phyloP scores from a whole-genome alignment of 2,797 vertebrate genomes.

The Neomorphus geoffroyi region DNA sequence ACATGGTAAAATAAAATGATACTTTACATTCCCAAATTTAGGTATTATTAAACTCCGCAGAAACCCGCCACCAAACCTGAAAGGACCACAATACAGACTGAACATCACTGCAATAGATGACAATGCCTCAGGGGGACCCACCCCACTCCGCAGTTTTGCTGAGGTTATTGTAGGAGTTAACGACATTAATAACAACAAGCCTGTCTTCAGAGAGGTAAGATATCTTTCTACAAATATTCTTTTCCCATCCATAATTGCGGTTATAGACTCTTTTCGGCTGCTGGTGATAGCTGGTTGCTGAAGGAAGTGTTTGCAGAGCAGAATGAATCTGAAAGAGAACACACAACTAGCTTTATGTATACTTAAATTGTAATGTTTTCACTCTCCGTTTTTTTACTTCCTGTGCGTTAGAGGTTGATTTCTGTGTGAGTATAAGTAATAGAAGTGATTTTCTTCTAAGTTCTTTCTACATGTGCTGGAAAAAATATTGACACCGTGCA shows the following conservation, averaged over 20 bases:
- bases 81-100: slow-evolving; percentile 82
- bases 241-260: background rate
- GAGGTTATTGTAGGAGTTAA: slow-evolving; percentile 89
- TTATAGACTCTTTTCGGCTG: background rate
- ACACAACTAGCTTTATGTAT: background rate
- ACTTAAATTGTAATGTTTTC: background rate
- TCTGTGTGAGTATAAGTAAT: background rate
- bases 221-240: background rate
- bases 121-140: slow-evolving; percentile 84
- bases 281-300: background rate
- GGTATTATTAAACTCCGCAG: slow-evolving; percentile 87
- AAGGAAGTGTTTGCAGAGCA: background rate
- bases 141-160: slow-evolving; percentile 86
- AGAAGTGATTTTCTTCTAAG: background rate
- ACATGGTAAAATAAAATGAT: background rate
- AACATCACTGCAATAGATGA: slow-evolving; percentile 90
- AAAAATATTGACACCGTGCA: background rate
- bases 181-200: slow-evolving; percentile 91
- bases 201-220: slow-evolving; percentile 85
- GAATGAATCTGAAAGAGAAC: background rate
- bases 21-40: slow-evolving; percentile 46
- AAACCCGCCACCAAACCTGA: slow-evolving; percentile 81
- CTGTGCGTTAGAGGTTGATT: background rate
- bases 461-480: background rate
- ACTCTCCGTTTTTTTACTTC: background rate